Evolutionary conservation across 1,140 invertebrate genomes (phyloP).

Genomic region (Drosophila repleta): DNA sequence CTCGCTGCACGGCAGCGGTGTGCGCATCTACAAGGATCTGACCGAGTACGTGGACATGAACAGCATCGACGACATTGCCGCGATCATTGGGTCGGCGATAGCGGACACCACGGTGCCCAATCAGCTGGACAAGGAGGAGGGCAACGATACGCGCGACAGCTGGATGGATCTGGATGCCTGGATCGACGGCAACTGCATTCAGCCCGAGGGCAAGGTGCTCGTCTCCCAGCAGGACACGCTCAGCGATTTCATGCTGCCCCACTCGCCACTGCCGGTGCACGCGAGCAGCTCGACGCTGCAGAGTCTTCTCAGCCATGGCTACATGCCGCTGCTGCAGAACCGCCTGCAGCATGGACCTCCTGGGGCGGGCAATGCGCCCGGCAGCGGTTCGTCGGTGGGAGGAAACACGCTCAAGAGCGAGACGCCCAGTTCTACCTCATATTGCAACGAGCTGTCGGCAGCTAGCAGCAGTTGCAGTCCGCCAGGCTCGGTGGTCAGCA

Average conservation of each 20-base stretch:
- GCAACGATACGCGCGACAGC: slow-evolving; percentile 87
- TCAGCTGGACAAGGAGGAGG: slow-evolving; percentile 87
- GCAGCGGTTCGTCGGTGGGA: slow-evolving; percentile 19
- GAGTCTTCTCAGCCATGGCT: slow-evolving; percentile 90
- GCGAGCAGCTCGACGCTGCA: slow-evolving; percentile 88
- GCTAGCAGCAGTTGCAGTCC: slow-evolving; percentile 86
- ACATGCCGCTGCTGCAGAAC: slow-evolving; percentile 90
- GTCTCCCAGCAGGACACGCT: slow-evolving; percentile 87
- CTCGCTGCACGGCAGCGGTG: slow-evolving; percentile 83
- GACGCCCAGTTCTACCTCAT: slow-evolving; percentile 89
- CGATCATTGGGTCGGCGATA: slow-evolving; percentile 94
- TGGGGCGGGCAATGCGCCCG: background rate
- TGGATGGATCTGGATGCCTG: slow-evolving; percentile 94
- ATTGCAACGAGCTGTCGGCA: slow-evolving; percentile 89
- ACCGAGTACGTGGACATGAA: slow-evolving; percentile 88
- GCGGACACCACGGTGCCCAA: slow-evolving; percentile 92
- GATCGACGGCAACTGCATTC: slow-evolving; percentile 90
- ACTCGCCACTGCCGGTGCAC: slow-evolving; percentile 86
- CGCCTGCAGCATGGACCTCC: slow-evolving; percentile 90
- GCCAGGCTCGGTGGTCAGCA: slow-evolving; percentile 87
- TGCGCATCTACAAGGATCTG: slow-evolving; percentile 82
- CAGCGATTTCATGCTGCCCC: slow-evolving; percentile 88
- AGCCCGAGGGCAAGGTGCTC: slow-evolving; percentile 86
- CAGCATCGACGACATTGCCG: slow-evolving; percentile 92
- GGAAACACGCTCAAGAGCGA: slow-evolving; percentile 86